phyloP scores from a whole-genome alignment of 2,113 vertebrate genomes.

The Actenoides hombroni region DNA sequence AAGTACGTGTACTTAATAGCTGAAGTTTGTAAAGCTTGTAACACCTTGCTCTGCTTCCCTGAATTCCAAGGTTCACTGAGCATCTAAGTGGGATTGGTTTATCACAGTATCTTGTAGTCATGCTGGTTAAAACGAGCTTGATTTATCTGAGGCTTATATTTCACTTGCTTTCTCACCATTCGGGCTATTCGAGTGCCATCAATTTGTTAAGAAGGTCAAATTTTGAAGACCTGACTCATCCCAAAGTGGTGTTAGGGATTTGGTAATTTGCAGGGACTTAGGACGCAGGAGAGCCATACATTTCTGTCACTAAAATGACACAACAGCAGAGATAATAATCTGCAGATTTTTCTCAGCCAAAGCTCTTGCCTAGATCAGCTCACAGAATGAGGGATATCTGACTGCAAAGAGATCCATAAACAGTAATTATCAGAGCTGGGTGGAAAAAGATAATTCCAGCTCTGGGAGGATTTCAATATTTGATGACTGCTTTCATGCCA shows the following conservation, averaged over 20 bases:
- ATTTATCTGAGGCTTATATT: not conserved
- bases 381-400: not conserved
- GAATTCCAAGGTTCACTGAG: not conserved
- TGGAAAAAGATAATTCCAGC: not conserved
- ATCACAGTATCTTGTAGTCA: not conserved
- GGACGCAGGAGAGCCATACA: not conserved
- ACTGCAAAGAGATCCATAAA: not conserved
- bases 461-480: constrained; percentile 12
- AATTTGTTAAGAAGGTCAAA: not conserved
- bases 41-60: not conserved
- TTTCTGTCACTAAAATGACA: not conserved
- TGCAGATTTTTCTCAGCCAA: not conserved
- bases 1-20: not conserved
- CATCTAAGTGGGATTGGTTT: not conserved
- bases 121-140: not conserved
- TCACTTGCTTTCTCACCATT: not conserved
- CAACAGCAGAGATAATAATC: not conserved
- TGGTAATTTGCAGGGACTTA: not conserved
- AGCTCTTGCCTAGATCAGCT: not conserved
- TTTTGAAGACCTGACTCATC: not conserved
- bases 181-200: not conserved
- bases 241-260: not conserved
- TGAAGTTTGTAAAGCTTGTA: not conserved
- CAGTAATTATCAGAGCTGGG: not conserved
- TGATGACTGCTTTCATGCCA: not conserved